Base-by-base conservation (phyloP, 2,888 invertebrate genomes). In the Drosophila rubida region DNA sequence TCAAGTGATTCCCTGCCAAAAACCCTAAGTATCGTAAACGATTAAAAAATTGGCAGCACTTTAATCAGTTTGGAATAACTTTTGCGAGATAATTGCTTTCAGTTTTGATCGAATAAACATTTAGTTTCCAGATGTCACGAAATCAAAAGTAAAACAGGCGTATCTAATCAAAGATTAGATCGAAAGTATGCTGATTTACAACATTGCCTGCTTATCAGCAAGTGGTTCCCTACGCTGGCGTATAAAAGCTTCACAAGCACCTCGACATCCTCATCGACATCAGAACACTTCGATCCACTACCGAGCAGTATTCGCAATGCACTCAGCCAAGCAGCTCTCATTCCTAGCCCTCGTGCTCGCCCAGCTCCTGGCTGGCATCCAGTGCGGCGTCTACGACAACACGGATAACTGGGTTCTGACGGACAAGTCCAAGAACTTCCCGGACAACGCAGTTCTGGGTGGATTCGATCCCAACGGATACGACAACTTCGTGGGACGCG, bases 401-500 rank as follows among this genome's bases (percentile, higher is more conserved):
- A 54, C 60, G 4, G 79, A 80, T 25, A 64, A 7, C 0, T 80
- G 80, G 80, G 37, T 74, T 0, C 0, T 8, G 0, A 4, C 27
- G 11, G 59, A 66, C 9, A 64, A 67, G 32, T 0, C 64, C 0
- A 16, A 16, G 37, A 14, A 50, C 0, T 54, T 80, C 4, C 80
- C 82, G 0, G 60, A 76, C 0, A 57, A 58, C 6, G 71, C 60
- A 0, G 76, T 80, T 1, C 5, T 68, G 0, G 85, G 82, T 2
- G 80, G 80, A 11, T 11, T 59, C 9, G 79, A 80, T 51, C 9
- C 75, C 0, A 14, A 54, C 0, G 84, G 84, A 11, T 84, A 84
- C 41, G 50, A 75, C 13, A 81, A 23, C 58, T 80, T 42, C 25
- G 85, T 80, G 16, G 80, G 78, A 6, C 84, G 84, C 11, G 41